Percentiles rank a stretch among this genome's conserved stretches.
phyloP scores from a whole-genome alignment of 2,113 vertebrate genomes.

The Phalacrocorax pelagicus region DNA sequence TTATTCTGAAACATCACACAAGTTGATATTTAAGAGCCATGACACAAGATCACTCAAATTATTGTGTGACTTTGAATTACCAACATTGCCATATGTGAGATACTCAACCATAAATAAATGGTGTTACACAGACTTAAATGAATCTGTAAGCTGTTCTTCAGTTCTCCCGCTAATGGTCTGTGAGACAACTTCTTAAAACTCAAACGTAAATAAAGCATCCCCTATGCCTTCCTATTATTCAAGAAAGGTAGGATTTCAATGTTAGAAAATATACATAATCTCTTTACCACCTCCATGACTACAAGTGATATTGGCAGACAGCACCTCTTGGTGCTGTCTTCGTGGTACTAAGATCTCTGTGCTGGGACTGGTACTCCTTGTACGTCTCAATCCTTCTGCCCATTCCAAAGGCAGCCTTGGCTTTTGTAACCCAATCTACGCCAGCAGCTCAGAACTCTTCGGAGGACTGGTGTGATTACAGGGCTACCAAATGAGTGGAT shows the following conservation, averaged over 20 bases:
- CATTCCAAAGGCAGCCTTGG: neutral
- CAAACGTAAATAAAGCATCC: neutral
- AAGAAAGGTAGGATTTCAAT: neutral
- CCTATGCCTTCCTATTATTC: neutral
- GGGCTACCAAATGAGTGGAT: neutral
- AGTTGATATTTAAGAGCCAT: conserved; percentile 70
- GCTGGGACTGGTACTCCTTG: neutral
- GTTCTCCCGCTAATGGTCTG: conserved; percentile 46
- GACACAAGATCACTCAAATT: conserved; percentile 77
- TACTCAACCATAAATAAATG: conserved; percentile 77
- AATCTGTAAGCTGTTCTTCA: conserved; percentile 71
- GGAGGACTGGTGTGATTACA: neutral
- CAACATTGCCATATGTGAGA: conserved; percentile 74
- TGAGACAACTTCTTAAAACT: conserved; percentile 23
- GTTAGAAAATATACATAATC: neutral
- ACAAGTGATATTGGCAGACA: neutral
- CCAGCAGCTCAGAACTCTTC: neutral
- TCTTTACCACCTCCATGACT: neutral
- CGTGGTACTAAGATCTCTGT: neutral
- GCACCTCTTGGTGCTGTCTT: neutral
- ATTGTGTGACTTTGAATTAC: conserved; percentile 75
- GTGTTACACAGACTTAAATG: conserved; percentile 72
- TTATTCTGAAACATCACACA: conserved; percentile 73
- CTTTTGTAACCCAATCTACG: neutral
- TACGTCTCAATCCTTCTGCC: neutral